These are phyloP conservation scores for Muscidifurax raptorellus DNA, from an alignment of 1,140 invertebrate species.

Conservation along the genomic window DNA sequence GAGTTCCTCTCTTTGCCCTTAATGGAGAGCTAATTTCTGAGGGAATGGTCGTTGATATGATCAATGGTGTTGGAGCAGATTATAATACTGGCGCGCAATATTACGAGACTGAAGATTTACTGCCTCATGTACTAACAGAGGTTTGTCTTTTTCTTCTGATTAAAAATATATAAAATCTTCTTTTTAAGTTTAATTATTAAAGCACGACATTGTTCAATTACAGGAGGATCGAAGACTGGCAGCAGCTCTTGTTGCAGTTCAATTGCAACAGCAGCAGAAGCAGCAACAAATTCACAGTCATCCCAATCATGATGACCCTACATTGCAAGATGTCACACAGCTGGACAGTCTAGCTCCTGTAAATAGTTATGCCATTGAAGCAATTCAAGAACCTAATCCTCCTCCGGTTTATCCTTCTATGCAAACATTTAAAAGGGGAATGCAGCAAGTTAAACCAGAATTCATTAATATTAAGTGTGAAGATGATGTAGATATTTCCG, in stretches of 20 bases:
- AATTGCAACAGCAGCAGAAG: slow-evolving; percentile 75
- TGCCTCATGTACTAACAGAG: slow-evolving; percentile 72
- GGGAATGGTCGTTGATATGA: slow-evolving; percentile 75
- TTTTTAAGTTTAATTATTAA: background rate
- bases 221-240: slow-evolving; percentile 76
- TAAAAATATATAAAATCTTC: slow-evolving; percentile 9
- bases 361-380: slow-evolving; percentile 69
- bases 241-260: slow-evolving; percentile 76
- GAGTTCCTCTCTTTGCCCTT: slow-evolving; percentile 69
- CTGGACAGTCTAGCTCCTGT: slow-evolving; percentile 67
- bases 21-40: slow-evolving; percentile 70
- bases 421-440: slow-evolving; percentile 66
- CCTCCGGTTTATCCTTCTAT: slow-evolving; percentile 63
- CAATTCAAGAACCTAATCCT: slow-evolving; percentile 65
- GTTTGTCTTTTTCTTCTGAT: slow-evolving; percentile 52
- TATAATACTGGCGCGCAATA: slow-evolving; percentile 70
- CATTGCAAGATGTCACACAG: slow-evolving; percentile 68
- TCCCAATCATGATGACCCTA: slow-evolving; percentile 63
- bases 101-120: slow-evolving; percentile 73
- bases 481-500: slow-evolving; percentile 68
- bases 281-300: slow-evolving; percentile 69
- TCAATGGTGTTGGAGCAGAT: slow-evolving; percentile 70
- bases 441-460: slow-evolving; percentile 69
- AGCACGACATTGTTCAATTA: slow-evolving; percentile 45
- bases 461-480: slow-evolving; percentile 72